These are phyloP conservation scores for Sminthurides bifidus DNA, from an alignment of 1,140 invertebrate species.

Conservation along the genomic window DNA sequence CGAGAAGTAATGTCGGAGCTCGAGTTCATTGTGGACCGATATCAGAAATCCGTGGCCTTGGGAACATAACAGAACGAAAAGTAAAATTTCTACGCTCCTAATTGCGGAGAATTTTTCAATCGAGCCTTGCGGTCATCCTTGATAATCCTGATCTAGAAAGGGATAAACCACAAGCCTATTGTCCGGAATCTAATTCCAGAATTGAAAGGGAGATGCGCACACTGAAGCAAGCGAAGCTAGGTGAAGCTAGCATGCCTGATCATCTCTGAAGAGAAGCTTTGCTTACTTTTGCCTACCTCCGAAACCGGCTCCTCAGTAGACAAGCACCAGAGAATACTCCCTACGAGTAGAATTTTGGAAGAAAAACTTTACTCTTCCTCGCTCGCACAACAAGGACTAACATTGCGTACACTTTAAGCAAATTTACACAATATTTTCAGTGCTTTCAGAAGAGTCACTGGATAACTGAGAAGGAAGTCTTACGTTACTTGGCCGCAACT, in stretches of 20 bases:
- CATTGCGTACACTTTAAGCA: slow-evolving; percentile 18
- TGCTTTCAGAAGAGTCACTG: slow-evolving; percentile 24
- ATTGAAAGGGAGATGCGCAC: not conserved
- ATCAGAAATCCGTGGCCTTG: too few species aligned
- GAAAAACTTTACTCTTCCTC: slow-evolving; percentile 11
- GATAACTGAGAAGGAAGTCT: slow-evolving; percentile 29
- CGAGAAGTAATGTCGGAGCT: too few species aligned
- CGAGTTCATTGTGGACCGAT: too few species aligned
- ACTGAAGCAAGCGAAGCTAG: not conserved
- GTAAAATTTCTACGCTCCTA: slow-evolving; percentile 11
- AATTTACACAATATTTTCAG: slow-evolving; percentile 22
- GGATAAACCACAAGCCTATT: slow-evolving; percentile 22
- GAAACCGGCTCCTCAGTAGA: not conserved
- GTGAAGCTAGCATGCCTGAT: not conserved
- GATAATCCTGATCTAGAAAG: slow-evolving; percentile 12
- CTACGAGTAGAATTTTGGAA: not conserved
- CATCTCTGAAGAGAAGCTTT: slow-evolving; percentile 7
- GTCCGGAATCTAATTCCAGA: not conserved
- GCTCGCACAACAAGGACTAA: slow-evolving; percentile 4
- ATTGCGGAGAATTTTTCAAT: slow-evolving; percentile 21
- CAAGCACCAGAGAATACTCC: slow-evolving; percentile 4
- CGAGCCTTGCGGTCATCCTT: slow-evolving; percentile 1
- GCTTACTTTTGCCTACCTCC: not conserved
- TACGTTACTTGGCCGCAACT: slow-evolving; percentile 32
- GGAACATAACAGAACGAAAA: slow-evolving; percentile 4